Evolutionary conservation across 2,113 vertebrate species (phyloP).

Genomic region (Nestor notabilis): DNA sequence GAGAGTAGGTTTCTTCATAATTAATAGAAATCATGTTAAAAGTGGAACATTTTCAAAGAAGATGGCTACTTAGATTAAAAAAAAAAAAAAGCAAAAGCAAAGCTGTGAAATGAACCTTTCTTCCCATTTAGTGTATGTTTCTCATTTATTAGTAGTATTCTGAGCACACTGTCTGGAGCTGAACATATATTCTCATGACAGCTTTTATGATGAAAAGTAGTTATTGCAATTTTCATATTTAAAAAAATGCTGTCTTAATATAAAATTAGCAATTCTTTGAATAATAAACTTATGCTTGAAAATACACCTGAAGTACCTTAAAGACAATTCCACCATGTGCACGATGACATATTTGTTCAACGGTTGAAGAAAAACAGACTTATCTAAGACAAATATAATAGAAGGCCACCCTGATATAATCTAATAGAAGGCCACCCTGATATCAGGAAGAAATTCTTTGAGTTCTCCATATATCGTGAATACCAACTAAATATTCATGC

Average conservation of each 20-base stretch:
- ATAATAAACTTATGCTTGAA: neutral
- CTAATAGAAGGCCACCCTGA: neutral
- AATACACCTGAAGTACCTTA: neutral
- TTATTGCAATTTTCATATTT: neutral
- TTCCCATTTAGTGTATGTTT: neutral
- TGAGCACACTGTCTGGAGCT: neutral
- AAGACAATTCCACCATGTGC: neutral
- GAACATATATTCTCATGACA: neutral
- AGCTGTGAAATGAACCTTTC: neutral
- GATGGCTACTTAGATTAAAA: neutral
- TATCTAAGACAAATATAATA: neutral
- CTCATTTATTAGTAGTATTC: neutral
- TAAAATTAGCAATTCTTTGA: neutral
- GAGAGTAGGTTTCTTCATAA: neutral
- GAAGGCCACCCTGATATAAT: neutral
- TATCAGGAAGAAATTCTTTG: neutral
- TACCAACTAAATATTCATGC: neutral
- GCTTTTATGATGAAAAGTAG: neutral
- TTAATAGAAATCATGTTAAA: neutral
- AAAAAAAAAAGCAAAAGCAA: neutral
- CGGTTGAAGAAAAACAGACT: neutral
- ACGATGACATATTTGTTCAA: neutral
- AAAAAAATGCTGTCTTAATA: neutral
- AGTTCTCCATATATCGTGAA: neutral
- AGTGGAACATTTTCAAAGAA: neutral